Base-by-base conservation (phyloP, 2,888 invertebrate genomes). In the Malacosoma neustria region DNA sequence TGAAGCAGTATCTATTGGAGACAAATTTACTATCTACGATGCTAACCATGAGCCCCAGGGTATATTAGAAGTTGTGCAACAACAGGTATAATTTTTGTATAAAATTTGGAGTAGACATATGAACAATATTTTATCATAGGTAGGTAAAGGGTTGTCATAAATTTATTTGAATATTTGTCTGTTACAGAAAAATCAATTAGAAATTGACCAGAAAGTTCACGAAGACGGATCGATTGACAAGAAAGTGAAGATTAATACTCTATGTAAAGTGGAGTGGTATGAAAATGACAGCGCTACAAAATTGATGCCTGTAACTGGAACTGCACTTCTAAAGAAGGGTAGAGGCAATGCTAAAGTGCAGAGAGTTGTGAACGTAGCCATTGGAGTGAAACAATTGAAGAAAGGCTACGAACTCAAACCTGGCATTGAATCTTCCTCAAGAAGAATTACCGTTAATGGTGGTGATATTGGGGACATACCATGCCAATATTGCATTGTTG, bases 21-120 rank as follows among this genome's bases (percentile, higher is more conserved):
- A 92, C 51, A 90, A 91, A 61, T 93, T 92, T 56, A 90, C 91
- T n/a, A 88, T 92, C 38, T 90, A 89, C 51, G 91, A 92, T 62
- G 87, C 88, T 14, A 90, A 90, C 54, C 88, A 88, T 51, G 89
- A 90, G 51, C 87, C 89, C n/a, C 89, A 91, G 53, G 92, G 91
- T 34, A 90, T 87, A 11, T 67, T 90, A 45, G 91, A 91, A 84
- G 87, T 92, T 14, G 79, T 90, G 14, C 87, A 89, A 50, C 85
- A 90, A 51, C 89, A 90, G 89, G 92, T 91, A 76, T 74, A 43
- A 41, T 29, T 5, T 9, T 9, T 9, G 9, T 4, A n/a, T n/a
- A n/a, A n/a, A n/a, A n/a, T n/a, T n/a, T n/a, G n/a, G n/a, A n/a
- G n/a, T n/a, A n/a, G n/a, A n/a, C n/a, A n/a, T n/a, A n/a, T n/a